phyloP scores from a whole-genome alignment of 1,140 invertebrate genomes.

The Pseudoatta argentina region DNA sequence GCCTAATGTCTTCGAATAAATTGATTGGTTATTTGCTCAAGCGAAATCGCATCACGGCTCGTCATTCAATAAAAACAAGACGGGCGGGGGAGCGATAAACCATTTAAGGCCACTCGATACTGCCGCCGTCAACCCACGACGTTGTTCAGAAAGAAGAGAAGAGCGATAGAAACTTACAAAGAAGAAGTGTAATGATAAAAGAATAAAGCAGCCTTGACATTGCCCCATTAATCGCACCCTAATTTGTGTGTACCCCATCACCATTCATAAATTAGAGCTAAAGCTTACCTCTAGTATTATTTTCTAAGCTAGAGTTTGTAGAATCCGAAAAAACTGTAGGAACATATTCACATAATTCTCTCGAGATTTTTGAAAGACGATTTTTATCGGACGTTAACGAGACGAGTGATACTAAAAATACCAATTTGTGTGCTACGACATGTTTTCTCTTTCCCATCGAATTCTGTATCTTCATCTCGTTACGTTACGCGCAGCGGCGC shows the following conservation, averaged over 20 bases:
- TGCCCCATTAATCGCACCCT: neutral
- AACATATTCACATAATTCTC: neutral
- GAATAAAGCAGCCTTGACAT: neutral
- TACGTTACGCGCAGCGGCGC: constrained; percentile 19
- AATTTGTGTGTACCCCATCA: neutral
- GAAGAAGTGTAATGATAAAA: constrained; percentile 9
- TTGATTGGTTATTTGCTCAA: constrained; percentile 84
- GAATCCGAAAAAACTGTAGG: neutral
- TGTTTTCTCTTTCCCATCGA: constrained; percentile 14
- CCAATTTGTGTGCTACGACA: constrained; percentile 19
- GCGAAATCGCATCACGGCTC: constrained; percentile 83
- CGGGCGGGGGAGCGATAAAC: constrained; percentile 82
- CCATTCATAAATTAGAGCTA: neutral
- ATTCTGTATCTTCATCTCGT: constrained; percentile 54
- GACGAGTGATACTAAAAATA: too few species aligned
- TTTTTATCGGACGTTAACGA: too few species aligned
- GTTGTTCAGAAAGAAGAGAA: constrained; percentile 58
- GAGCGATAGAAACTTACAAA: constrained; percentile 46
- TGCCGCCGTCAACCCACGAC: constrained; percentile 31
- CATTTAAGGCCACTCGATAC: constrained; percentile 81
- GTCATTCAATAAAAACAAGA: constrained; percentile 85
- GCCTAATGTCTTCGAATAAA: constrained; percentile 79
- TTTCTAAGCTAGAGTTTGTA: neutral
- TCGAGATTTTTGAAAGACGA: neutral
- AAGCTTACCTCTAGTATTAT: neutral